Base-by-base conservation (phyloP, 1,140 invertebrate genomes). In the Zelostemma sp. region DNA sequence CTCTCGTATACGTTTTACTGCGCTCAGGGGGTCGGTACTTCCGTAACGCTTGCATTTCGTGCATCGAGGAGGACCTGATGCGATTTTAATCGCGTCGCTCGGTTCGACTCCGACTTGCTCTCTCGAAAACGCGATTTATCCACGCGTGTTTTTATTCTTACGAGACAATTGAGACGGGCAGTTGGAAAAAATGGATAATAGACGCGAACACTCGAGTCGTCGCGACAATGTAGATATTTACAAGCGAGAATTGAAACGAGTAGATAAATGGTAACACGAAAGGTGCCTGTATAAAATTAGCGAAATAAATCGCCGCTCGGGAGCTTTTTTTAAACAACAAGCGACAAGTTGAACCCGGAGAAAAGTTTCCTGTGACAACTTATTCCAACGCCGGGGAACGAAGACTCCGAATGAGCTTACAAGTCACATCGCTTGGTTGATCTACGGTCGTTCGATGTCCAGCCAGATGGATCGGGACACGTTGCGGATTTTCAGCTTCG, bases 51-150 rank as follows among this genome's bases (percentile, higher is more conserved):
- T 72, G 59, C 51, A 74, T 80, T 79, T 75, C 76, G 79, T 80
- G 76, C 77, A 68, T 54, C 66, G 72, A 75, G 58, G 69, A 71
- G 66, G 46, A 65, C 55, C 68, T 81, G 75, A 81, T 80, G 77
- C 62, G 78, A 80, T 77, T 81, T 79, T 81, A 81, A 81, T 81
- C 79, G 72, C 72, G 74, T 66, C 68, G 21, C 8, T 25, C 21
- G 8, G 8, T 25, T 72, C 64, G n/a, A n/a, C n/a, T n/a, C n/a
- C n/a, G n/a, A n/a, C n/a, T n/a, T n/a, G n/a, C n/a, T n/a, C n/a
- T n/a, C n/a, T n/a, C n/a, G n/a, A n/a, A n/a, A n/a, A n/a, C n/a
- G n/a, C n/a, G n/a, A n/a, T n/a, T n/a, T n/a, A n/a, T n/a, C n/a
- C n/a, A n/a, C n/a, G n/a, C n/a, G n/a, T n/a, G n/a, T n/a, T n/a